Percentiles rank a stretch among this genome's conserved stretches.
phyloP scores from a whole-genome alignment of 1,140 invertebrate genomes.

The Lerema accius region DNA sequence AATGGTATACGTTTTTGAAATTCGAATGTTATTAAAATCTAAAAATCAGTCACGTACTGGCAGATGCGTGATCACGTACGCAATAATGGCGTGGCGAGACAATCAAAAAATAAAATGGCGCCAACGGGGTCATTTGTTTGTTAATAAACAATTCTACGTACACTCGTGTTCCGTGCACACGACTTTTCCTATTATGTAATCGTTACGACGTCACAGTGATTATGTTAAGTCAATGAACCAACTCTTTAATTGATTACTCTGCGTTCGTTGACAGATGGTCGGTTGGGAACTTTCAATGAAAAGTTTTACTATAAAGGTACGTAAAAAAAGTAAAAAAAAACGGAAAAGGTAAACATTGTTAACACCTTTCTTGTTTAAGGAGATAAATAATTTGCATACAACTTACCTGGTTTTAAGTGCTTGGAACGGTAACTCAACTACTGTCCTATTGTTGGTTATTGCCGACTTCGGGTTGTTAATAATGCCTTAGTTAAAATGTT shows the following conservation, averaged over 20 bases:
- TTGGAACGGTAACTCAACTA: too few species aligned
- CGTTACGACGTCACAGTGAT: conserved; percentile 26
- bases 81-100: conserved; percentile 42
- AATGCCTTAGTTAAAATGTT: too few species aligned
- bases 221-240: conserved; percentile 27
- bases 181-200: conserved; percentile 55
- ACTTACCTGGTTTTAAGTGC: too few species aligned
- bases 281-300: not conserved
- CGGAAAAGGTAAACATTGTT: too few species aligned
- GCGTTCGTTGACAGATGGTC: not conserved
- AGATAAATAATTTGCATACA: too few species aligned
- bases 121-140: conserved; percentile 59
- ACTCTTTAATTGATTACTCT: conserved; percentile 22
- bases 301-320: not conserved
- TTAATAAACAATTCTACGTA: conserved; percentile 56
- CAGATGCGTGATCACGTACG: conserved; percentile 57
- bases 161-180: conserved; percentile 53
- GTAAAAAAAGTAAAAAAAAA: too few species aligned
- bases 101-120: conserved; percentile 64
- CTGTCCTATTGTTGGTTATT: too few species aligned
- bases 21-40: conserved; percentile 19
- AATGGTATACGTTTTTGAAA: conserved; percentile 5
- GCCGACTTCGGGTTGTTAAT: too few species aligned
- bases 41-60: conserved; percentile 50
- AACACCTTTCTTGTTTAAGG: too few species aligned